Evolutionary conservation across 2,113 vertebrate genomes (phyloP), one percentile per base, ranked within the genome.

Genomic region (Rafetus swinhoei): DNA sequence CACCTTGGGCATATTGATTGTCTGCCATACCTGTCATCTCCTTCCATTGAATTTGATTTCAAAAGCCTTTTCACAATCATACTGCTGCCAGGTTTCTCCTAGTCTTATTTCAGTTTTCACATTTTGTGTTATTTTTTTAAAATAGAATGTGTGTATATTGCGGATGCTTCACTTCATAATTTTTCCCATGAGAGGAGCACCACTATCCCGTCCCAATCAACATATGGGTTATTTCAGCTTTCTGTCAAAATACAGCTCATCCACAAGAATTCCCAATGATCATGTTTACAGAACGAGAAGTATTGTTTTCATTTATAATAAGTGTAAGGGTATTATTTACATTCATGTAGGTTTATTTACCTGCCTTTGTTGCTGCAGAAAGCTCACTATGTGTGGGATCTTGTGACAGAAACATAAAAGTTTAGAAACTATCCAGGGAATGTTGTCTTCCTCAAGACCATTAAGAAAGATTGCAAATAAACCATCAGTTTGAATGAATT

Each of bases 151-250:
- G 9, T 54, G 79, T 39, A 92, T 82, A 53, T 54, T 81, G 6
- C 2, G 29, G n/a, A 57, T 35, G 6, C n/a, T 85, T 91, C 84
- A 19, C 7, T 81, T 83, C 27, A 69, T 6, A 76, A 86, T 93
- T 90, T 93, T 93, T 95, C 57, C 81, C 56, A 76, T 25, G 72
- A 14, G 72, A 76, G 7, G 39, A 76, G 39, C 21, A 82, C 13
- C 82, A 92, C 29, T 79, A 88, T 93, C 93, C 27, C 91, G 91
- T 94, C 90, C 91, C 96, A 93, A 91, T 94, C 93, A 95, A 84
- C 81, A 92, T 56, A 52, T 0, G 32, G 11, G 9, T 45, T 76
- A 25, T 45, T 76, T 39, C 1, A 92, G 27, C n/a, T 93, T 85
- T 80, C 92, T 80, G 29, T 82, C 55, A 81, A 56, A 79, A 16